Evolutionary conservation across 2,113 vertebrate genomes (phyloP), one percentile per base, ranked within the genome.

Genomic region (Tauraco erythrolophus): DNA sequence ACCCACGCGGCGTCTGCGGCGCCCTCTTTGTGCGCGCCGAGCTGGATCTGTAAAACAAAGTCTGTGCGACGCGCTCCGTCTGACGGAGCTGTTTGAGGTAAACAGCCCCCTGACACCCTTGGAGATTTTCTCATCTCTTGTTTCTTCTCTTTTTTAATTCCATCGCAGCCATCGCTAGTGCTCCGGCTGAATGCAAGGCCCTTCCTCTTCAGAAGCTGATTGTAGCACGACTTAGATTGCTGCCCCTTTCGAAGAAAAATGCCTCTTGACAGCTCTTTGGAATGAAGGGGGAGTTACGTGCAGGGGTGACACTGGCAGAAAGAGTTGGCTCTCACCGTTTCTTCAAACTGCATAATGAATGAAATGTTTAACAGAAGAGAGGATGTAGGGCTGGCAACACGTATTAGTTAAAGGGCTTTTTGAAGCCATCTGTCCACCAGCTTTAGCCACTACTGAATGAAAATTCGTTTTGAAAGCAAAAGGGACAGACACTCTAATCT

Each of bases 241-340:
- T 91, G 9, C 71, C 88, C 86, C 81, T 97, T 94, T 97, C 5
- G 79, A 92, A 95, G 95, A 86, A 93, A 97, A 95, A 94, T 69
- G 95, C 92, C 90, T 92, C 95, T 94, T 96, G 97, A 92, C 96
- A 97, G 91, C 94, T 97, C 91, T 97, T 95, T 95, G 95, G 96
- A 94, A 81, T 53, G 75, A 88, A 96, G 91, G 54, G 79, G 94
- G 94, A 89, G 91, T 94, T 97, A 24, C 9, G 12, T 90, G 87
- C 91, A 75, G 88, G 84, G 89, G 94, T 93, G 92, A 93, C 95
- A 90, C 81, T 88, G 94, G 95, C 96, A 96, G 92, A 97, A 96
- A 93, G 89, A 79, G 94, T 8, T 96, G 95, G 93, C 92, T 97
- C 93, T 95, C 88, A 65, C 88, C 25, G 0, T 89, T 83, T 61